Evolutionary conservation across 2,888 invertebrate species (phyloP).

Genomic region (Oscheius myriophilus): DNA sequence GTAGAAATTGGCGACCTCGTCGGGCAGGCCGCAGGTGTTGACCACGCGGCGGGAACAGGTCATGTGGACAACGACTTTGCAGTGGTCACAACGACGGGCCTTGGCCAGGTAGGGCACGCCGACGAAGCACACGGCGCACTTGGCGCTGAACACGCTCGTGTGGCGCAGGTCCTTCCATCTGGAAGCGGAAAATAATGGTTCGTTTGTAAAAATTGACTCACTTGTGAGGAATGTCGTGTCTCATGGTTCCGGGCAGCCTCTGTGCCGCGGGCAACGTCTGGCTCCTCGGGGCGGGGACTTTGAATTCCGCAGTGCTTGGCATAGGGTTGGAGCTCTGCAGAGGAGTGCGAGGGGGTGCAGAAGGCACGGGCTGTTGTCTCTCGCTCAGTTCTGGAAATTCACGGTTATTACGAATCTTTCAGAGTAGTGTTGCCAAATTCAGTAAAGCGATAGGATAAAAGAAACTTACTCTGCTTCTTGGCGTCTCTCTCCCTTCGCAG

Average conservation of each 20-base stretch:
- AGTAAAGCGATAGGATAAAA: not conserved
- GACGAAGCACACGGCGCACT: conserved; percentile 49
- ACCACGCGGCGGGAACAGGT: conserved; percentile 40
- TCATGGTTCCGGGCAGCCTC: conserved; percentile 38
- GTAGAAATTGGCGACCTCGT: conserved; percentile 43
- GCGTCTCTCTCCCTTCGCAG: conserved; percentile 29
- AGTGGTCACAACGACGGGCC: conserved; percentile 41
- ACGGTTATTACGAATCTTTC: not conserved
- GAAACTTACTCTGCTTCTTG: conserved; percentile 20
- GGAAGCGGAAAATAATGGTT: conserved; percentile 2
- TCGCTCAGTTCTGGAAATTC: conserved; percentile 24
- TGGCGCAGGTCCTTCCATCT: conserved; percentile 51
- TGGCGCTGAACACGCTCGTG: conserved; percentile 39
- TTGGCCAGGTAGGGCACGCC: conserved; percentile 45
- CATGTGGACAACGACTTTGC: conserved; percentile 42
- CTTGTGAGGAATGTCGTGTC: conserved; percentile 50
- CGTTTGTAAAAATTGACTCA: not conserved
- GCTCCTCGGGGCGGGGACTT: not conserved
- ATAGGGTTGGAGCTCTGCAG: not conserved
- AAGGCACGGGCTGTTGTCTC: not conserved
- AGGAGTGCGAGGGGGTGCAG: not conserved
- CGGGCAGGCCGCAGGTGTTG: conserved; percentile 52
- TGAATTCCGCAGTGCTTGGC: not conserved
- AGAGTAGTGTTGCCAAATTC: not conserved
- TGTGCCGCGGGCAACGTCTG: not conserved